A percentile compares a stretch with the other conserved stretches of the same genome.
phyloP scores from a whole-genome alignment of 1,140 invertebrate genomes.

The Drosophila jambulina region DNA sequence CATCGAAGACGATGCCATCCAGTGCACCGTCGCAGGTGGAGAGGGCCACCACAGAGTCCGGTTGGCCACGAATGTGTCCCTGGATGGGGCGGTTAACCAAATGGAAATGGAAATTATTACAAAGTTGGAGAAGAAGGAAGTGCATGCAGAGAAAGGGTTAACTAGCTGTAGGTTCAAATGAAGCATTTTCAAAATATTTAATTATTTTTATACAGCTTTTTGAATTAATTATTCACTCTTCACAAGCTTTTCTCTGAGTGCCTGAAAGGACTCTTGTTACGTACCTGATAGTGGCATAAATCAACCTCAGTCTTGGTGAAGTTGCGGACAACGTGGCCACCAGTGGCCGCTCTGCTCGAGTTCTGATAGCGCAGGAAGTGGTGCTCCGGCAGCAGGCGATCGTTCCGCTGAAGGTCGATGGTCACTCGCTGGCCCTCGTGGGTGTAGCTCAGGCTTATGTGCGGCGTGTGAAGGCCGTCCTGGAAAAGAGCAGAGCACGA shows the following conservation, averaged over 20 bases:
- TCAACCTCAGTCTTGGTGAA: constrained; percentile 85
- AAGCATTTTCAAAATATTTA: neutral
- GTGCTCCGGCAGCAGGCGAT: constrained; percentile 90
- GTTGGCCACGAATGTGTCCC: constrained; percentile 90
- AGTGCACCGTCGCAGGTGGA: constrained; percentile 94
- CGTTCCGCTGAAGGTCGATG: constrained; percentile 92
- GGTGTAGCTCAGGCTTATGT: constrained; percentile 89
- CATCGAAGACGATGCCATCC: constrained; percentile 93
- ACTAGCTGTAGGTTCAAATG: neutral
- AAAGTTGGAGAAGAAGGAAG: neutral
- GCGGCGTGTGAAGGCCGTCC: constrained; percentile 89
- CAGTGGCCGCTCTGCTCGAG: constrained; percentile 70
- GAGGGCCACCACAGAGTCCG: constrained; percentile 92
- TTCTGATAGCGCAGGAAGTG: constrained; percentile 91
- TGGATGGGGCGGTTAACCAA: constrained; percentile 60
- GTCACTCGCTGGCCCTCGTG: constrained; percentile 89
- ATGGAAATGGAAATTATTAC: constrained; percentile 50
- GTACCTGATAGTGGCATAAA: constrained; percentile 84
- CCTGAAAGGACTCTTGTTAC: constrained; percentile 17
- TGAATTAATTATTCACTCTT: neutral
- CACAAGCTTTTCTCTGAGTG: neutral
- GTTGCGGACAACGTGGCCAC: constrained; percentile 86
- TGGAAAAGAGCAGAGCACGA: constrained; percentile 85
- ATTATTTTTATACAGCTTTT: neutral
- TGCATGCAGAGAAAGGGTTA: neutral